A percentile compares a stretch with the other conserved stretches of the same genome.
Conservation (phyloP, 2,888 invertebrate species). For the Exocentrus adspersus region DNA sequence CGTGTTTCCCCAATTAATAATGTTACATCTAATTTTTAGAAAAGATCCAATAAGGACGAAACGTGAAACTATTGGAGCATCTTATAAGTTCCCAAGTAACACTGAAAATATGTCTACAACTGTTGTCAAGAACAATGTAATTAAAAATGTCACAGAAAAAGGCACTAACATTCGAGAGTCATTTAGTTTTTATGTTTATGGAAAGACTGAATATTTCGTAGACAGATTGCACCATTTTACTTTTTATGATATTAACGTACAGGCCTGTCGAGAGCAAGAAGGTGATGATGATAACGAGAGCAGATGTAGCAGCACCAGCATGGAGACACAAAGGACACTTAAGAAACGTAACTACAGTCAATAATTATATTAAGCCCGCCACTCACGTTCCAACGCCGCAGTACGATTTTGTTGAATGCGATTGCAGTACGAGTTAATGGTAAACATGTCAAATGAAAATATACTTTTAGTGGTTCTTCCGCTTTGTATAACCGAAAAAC, state of each 20-base stretch:
- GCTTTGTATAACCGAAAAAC: too few relatives aligned
- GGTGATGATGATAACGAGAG: slow-evolving; percentile 62
- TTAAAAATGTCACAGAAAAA: slow-evolving; percentile 51
- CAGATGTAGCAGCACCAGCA: slow-evolving; percentile 68
- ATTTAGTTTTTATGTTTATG: slow-evolving; percentile 53
- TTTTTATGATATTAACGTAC: slow-evolving; percentile 77
- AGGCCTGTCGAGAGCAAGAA: slow-evolving; percentile 78
- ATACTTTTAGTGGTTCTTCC: too few relatives aligned
- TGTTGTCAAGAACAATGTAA: slow-evolving; percentile 33
- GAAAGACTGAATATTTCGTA: slow-evolving; percentile 66
- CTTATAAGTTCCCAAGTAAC: slow-evolving; percentile 35
- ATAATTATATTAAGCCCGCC: neutral
- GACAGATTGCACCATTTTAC: slow-evolving; percentile 79
- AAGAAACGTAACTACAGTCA: slow-evolving; percentile 51
- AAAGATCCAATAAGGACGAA: slow-evolving; percentile 20
- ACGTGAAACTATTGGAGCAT: neutral
- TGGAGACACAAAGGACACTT: slow-evolving; percentile 64
- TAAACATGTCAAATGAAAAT: too few relatives aligned
- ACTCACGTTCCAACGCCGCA: too few relatives aligned
- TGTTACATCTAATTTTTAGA: neutral
- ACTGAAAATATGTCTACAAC: slow-evolving; percentile 31
- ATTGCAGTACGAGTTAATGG: too few relatives aligned
- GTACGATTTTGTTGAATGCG: too few relatives aligned
- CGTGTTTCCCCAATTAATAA: neutral
- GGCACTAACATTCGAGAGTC: slow-evolving; percentile 51